Conservation (phyloP, 1,140 invertebrate species). For the Drosophila erecta region DNA sequence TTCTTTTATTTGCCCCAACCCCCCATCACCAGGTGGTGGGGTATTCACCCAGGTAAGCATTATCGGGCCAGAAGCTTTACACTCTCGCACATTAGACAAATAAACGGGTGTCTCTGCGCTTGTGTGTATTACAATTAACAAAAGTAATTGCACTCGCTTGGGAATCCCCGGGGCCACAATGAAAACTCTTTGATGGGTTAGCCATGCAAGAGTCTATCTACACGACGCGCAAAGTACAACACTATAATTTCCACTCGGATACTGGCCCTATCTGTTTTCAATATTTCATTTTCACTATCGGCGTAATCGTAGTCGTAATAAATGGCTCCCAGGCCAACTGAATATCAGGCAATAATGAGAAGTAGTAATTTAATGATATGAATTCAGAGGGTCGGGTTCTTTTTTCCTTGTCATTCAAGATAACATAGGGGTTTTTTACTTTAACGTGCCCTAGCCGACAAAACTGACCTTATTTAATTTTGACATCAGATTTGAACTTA, state of each 20-base stretch:
- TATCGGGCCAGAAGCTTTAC: conserved; percentile 47
- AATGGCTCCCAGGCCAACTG: conserved; percentile 22
- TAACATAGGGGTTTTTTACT: conserved; percentile 18
- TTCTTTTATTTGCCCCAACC: conserved; percentile 30
- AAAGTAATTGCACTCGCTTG: conserved; percentile 68
- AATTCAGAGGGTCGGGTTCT: conserved; percentile 5
- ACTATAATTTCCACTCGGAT: conserved; percentile 1
- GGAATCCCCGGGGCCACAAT: conserved; percentile 42
- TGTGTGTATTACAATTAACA: conserved; percentile 73
- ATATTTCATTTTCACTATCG: conserved; percentile 28
- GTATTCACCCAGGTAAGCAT: conserved; percentile 75
- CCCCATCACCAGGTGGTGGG: conserved; percentile 10
- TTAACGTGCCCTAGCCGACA: neutral
- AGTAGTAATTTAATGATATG: conserved; percentile 30
- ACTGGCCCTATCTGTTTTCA: conserved; percentile 7
- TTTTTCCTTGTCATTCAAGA: neutral
- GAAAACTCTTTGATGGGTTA: conserved; percentile 45
- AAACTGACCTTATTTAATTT: conserved; percentile 5
- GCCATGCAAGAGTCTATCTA: conserved; percentile 37
- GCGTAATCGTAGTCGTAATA: conserved; percentile 22
- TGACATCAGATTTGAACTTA: neutral
- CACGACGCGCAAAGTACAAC: conserved; percentile 5
- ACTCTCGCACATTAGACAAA: conserved; percentile 61
- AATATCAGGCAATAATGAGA: conserved; percentile 26
- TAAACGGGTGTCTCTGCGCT: conserved; percentile 34